Evolutionary conservation across 2,113 vertebrate genomes (phyloP).

Genomic region (Corydoras maculifer): DNA sequence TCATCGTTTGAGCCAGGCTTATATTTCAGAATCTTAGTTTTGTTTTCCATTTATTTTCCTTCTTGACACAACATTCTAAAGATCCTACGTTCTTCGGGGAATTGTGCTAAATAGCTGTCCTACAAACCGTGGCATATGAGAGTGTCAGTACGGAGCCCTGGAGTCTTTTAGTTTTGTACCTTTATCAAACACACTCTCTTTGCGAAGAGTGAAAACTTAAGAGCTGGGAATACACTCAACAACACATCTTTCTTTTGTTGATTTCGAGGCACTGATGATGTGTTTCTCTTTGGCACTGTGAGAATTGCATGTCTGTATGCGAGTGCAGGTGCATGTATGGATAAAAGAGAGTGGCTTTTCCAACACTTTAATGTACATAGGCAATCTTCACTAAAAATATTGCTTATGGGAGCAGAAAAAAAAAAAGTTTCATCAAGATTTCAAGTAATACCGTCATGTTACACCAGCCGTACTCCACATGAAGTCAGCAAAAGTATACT

Average conservation of each 20-base stretch:
- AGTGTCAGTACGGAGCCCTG: slow-evolving; percentile 22
- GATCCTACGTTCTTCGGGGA: slow-evolving; percentile 23
- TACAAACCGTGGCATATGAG: slow-evolving; percentile 29
- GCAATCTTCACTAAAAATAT: not conserved
- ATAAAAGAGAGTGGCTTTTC: slow-evolving; percentile 4
- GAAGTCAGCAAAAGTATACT: not conserved
- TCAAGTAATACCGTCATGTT: slow-evolving; percentile 7
- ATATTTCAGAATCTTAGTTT: slow-evolving; percentile 9
- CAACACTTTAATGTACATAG: slow-evolving; percentile 24
- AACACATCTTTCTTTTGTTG: slow-evolving; percentile 19
- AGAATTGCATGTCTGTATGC: not conserved
- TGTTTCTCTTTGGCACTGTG: slow-evolving; percentile 9
- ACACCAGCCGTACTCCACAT: slow-evolving; percentile 10
- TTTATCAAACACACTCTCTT: slow-evolving; percentile 25
- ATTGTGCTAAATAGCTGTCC: slow-evolving; percentile 36
- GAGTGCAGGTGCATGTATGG: not conserved
- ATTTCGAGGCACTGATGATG: slow-evolving; percentile 16
- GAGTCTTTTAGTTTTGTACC: slow-evolving; percentile 25
- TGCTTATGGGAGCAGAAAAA: not conserved
- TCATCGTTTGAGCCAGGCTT: slow-evolving; percentile 22
- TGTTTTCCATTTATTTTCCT: slow-evolving; percentile 11
- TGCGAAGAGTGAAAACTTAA: slow-evolving; percentile 13
- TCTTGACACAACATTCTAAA: slow-evolving; percentile 31
- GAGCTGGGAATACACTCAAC: slow-evolving; percentile 25
- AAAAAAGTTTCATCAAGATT: slow-evolving; percentile 22